Evolutionary conservation across 2,113 vertebrate species (phyloP), one percentile per base, ranked within the genome.

Genomic region (Lophotis ruficrista): DNA sequence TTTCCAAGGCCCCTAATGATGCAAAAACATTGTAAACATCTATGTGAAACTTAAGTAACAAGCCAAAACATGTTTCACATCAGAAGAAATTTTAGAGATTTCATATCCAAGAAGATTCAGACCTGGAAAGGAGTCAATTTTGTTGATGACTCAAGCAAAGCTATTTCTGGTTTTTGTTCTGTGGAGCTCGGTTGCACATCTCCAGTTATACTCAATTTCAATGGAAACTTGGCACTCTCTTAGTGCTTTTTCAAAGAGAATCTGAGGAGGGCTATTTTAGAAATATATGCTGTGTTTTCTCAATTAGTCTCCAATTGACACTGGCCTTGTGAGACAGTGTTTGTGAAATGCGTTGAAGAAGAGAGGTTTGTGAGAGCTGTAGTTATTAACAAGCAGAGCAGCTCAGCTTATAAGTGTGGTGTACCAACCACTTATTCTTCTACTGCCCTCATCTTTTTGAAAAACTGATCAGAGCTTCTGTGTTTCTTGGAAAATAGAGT

Each of bases 221-320:
- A 4, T 89, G 73, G 86, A 93, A 97, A 94, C 89, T 95, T 96
- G 94, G 83, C 92, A 87, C 54, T 37, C 13, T 72, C 47, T 13
- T 35, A 47, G n/a, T 53, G 76, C 51, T 80, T 56, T 85, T 65
- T 50, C 10, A 14, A 89, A 76, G 75, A 73, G 65, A 79, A 69
- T 82, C 57, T 84, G 80, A 94, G 72, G 86, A 76, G 53, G 19
- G n/a, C 76, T 93, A 13, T 82, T 94, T 93, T 89, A 57, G 83
- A 92, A 95, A 82, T 82, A 35, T 5, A 33, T 23, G 38, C 73
- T 82, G 27, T 92, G 50, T 89, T 94, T 96, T 85, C 77, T 89
- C 72, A 69, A 30, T 94, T 90, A 86, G 61, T 77, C 77, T 91
- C 22, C 53, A 68, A 2, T 47, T 84, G 83, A 82, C 83, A 69